Base-by-base conservation (phyloP, 2,888 invertebrate species). In the Harpalus rufipes region DNA sequence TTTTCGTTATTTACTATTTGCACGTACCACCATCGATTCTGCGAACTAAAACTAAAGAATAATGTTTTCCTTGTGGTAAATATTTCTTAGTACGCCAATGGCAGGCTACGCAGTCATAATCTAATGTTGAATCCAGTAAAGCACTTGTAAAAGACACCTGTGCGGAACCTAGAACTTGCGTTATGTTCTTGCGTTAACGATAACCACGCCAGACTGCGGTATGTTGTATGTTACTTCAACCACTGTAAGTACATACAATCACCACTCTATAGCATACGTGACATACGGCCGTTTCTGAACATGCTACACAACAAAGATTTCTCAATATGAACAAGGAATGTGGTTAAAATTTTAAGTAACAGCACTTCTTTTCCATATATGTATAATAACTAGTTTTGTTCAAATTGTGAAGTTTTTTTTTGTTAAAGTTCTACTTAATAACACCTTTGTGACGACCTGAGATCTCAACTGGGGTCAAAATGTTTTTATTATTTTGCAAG, bases 61-160 rank as follows among this genome's bases (percentile, higher is more conserved):
- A 56, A 56, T 56, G 10, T 56, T 56, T 56, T 56, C n/a, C 56
- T 56, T 32, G 32, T 32, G 44, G 44, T 8, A 51, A 51, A 51
- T 51, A 51, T 51, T 51, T 51, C 8, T 8, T 10, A 10, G 68
- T 68, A 39, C 68, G 68, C 68, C 63, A 68, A 68, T 68, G 63
- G 21, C 12, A 25, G 10, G 10, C 25, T 25, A 25, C 1, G n/a
- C 68, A 51, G 44, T 68, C 14, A 68, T n/a, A 39, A 68, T 68
- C 68, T 39, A 63, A 25, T 18, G 12, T 14, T 14, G 39, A 68
- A 32, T 68, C 25, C 68, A 39, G 68, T 68, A 68, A 68, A 68
- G 68, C 68, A 68, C 68, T 68, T 68, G 68, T 32, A 68, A 12
- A 63, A 68, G 32, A 68, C 68, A 68, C 68, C 68, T 68, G 68